A percentile compares a stretch with the other conserved stretches of the same genome.
Conservation (phyloP, 2,797 vertebrate genomes). For the Vultur gryphus region DNA sequence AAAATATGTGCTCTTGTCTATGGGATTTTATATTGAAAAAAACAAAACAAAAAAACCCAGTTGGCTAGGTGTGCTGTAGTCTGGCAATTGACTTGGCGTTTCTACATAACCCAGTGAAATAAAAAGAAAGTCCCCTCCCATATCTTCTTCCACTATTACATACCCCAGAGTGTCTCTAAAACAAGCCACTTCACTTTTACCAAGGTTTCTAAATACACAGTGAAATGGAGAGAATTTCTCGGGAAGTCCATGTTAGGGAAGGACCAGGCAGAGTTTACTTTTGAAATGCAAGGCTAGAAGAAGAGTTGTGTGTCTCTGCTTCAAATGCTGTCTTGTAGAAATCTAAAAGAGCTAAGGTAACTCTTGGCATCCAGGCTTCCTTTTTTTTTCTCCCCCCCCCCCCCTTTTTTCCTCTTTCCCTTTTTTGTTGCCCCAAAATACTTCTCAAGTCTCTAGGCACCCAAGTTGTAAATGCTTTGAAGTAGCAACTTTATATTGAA, state of each 20-base stretch:
- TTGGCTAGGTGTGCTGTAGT: not conserved
- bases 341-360: not conserved
- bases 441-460: not conserved
- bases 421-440: not conserved
- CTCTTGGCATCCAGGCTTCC: not conserved
- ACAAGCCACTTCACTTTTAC: not conserved
- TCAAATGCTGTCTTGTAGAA: not conserved
- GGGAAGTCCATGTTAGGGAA: not conserved
- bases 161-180: not conserved
- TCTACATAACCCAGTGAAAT: not conserved
- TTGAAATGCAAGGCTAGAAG: not conserved
- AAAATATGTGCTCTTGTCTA: not conserved
- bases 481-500: not conserved
- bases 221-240: not conserved
- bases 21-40: not conserved
- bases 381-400: too few relatives aligned
- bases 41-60: too few relatives aligned
- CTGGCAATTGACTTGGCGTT: not conserved
- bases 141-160: not conserved
- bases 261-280: not conserved
- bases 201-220: not conserved
- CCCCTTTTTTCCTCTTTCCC: accelerated
- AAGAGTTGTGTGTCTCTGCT: not conserved
- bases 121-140: not conserved
- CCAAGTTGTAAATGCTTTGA: not conserved